Base-by-base conservation (phyloP, 2,797 vertebrate species). In the Arrhamphus sclerolepis region DNA sequence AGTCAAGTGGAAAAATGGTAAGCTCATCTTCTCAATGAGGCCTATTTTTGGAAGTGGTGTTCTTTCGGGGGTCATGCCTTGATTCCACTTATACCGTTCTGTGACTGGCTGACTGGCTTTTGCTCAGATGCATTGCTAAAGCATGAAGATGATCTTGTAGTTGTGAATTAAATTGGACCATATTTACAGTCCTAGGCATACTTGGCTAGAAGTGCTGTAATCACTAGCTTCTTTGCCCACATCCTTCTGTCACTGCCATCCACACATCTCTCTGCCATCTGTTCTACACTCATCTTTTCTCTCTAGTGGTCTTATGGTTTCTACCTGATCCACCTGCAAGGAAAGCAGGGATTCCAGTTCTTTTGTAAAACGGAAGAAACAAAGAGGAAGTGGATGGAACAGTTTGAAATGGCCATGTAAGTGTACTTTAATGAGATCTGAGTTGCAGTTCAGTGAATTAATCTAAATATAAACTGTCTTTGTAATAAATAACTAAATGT, bases 1-100 rank as follows among this genome's bases (percentile, higher is more conserved):
- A 98, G 98, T 96, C 94, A 34, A 96, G 98, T 43, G 97, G 98
- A 91, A 99, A 98, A 91, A 98, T 96, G 98, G 97, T 99, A 96
- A 98, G 97, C 92, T 62, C 81, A 81, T 87, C 71, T 75, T 78
- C 69, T 82, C 71, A 78, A 71, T 47, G 40, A 53, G 60, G 64
- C 70, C 63, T 78, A 11, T 50, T 60, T 73, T 62, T 70, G 62
- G 70, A 71, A 66, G 68, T 64, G 59, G 44, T 77, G 60, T 50
- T 66, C 62, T 61, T 40, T 67, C n/a, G 19, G 70, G 56, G 42
- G 64, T 73, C 52, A 53, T 75, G 75, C 66, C n/a, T 8, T 74
- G 72, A 73, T 48, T 85, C 83, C 77, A 81, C 59, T 72, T 59
- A 57, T 52, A 49, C 73, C 66, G 59, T 53, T 78, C 41, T 75